Conservation (phyloP, 2,113 vertebrate species). For the Nettapus auritus region DNA sequence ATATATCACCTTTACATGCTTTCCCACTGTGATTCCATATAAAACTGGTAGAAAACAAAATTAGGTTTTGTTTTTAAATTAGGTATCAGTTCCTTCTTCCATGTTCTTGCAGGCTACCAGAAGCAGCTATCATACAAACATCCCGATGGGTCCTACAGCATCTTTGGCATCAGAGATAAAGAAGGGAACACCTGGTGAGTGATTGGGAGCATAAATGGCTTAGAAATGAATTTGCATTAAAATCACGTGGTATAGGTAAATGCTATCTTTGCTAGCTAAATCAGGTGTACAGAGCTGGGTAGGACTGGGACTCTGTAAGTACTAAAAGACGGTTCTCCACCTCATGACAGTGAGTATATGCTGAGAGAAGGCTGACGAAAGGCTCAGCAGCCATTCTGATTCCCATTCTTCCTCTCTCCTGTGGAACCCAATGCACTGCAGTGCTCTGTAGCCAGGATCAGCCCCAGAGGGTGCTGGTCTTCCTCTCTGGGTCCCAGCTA, state of each 20-base stretch:
- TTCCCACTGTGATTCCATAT: background rate
- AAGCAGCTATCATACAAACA: conserved; percentile 76
- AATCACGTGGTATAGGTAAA: background rate
- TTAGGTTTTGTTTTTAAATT: background rate
- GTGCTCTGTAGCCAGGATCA: background rate
- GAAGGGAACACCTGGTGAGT: conserved; percentile 78
- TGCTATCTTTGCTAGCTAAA: background rate
- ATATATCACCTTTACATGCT: background rate
- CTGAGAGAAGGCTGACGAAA: background rate
- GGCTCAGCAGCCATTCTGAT: background rate
- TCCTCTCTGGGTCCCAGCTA: background rate
- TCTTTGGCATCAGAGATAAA: conserved; percentile 63
- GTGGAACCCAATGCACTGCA: background rate
- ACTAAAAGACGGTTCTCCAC: background rate
- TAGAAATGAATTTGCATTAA: background rate
- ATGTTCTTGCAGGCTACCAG: conserved; percentile 73
- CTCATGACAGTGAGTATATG: fast-evolving
- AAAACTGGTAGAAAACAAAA: background rate
- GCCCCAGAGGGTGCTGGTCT: background rate
- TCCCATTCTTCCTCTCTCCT: background rate
- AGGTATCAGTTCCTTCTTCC: background rate
- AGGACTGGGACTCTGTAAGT: background rate
- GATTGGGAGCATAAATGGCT: background rate
- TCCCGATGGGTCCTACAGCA: conserved; percentile 75
- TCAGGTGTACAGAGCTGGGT: background rate